Percentiles rank a stretch among this genome's conserved stretches.
phyloP scores from a whole-genome alignment of 2,113 vertebrate species.

The Probosciger aterrimus region DNA sequence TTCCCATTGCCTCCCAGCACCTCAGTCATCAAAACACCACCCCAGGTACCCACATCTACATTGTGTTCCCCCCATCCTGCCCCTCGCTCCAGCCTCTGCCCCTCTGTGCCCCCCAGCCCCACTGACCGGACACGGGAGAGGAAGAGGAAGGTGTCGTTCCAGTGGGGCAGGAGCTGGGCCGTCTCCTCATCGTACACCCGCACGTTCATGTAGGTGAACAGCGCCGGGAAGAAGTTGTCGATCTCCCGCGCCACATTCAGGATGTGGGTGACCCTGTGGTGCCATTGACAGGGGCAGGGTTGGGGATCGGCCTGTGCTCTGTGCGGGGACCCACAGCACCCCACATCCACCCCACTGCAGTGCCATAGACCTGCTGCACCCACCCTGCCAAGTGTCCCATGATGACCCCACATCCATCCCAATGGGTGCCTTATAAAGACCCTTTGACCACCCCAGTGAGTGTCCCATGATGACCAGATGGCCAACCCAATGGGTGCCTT shows the following conservation, averaged over 20 bases:
- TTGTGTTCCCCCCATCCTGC: no score
- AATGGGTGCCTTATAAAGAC: background rate
- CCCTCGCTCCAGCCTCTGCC: no score
- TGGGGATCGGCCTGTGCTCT: background rate
- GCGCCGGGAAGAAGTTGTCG: slow-evolving; percentile 95
- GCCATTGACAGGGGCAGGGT: background rate
- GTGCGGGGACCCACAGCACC: background rate
- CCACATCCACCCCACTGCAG: accelerated
- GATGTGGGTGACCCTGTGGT: slow-evolving; percentile 87
- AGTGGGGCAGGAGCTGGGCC: slow-evolving; percentile 86
- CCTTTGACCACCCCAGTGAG: background rate
- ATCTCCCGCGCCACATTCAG: slow-evolving; percentile 94
- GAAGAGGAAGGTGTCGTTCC: slow-evolving; percentile 89
- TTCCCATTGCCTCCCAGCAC: background rate
- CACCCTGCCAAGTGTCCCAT: background rate
- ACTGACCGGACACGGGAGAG: slow-evolving; percentile 78
- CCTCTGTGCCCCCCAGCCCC: background rate
- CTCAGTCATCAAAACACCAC: background rate
- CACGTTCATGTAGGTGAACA: slow-evolving; percentile 91
- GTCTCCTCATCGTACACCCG: slow-evolving; percentile 90
- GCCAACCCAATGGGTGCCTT: background rate
- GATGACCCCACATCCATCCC: background rate
- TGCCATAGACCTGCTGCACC: background rate
- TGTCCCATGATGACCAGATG: background rate
- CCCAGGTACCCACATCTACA: no score